Evolutionary conservation across 2,797 vertebrate species (phyloP).

Genomic region (Corythornis leucogaster): DNA sequence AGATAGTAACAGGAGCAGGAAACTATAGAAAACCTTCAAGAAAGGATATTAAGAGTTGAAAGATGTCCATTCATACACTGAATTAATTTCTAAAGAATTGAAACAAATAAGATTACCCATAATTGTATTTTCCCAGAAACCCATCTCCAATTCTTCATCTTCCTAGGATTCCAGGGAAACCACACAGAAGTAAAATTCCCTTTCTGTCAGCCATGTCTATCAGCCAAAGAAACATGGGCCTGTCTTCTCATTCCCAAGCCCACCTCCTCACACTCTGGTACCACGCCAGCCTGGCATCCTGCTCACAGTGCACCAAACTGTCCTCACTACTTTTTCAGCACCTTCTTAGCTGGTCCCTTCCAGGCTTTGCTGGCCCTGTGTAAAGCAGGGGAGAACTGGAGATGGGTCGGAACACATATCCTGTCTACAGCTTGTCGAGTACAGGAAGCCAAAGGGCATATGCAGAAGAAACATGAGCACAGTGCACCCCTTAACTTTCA

Average conservation of each 20-base stretch:
- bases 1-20: not conserved
- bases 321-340: not conserved
- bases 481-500: not conserved
- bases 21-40: not conserved
- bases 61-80: not conserved
- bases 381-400: not conserved
- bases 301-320: not conserved
- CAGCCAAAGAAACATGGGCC: not conserved
- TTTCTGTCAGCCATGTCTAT: not conserved
- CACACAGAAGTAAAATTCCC: not conserved
- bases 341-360: not conserved
- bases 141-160: not conserved
- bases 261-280: not conserved
- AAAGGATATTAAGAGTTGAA: not conserved
- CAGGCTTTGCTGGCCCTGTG: not conserved
- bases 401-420: not conserved
- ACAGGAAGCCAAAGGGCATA: not conserved
- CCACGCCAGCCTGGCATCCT: not conserved
- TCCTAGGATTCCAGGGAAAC: not conserved
- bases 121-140: not conserved
- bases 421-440: not conserved
- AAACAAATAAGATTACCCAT: not conserved
- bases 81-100: not conserved
- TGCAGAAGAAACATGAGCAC: not conserved
- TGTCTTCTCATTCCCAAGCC: not conserved